Conservation (phyloP, 2,113 vertebrate genomes). For the Rhegmatorhina hoffmannsi region DNA sequence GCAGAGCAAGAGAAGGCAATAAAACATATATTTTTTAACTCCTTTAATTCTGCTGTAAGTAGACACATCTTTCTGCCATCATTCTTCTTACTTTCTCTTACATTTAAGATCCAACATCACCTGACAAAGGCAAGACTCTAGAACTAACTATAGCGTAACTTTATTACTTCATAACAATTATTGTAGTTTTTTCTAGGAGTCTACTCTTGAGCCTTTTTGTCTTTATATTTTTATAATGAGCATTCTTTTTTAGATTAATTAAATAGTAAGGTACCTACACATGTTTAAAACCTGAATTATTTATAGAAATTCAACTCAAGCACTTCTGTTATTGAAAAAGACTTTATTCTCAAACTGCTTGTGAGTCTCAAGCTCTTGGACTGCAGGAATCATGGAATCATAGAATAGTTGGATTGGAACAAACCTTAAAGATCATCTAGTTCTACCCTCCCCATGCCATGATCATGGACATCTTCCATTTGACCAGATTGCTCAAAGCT, state of each 20-base stretch:
- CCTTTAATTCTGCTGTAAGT: not conserved
- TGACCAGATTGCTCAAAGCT: not conserved
- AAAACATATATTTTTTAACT: not conserved
- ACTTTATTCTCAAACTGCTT: not conserved
- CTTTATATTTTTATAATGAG: not conserved
- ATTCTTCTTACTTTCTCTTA: not conserved
- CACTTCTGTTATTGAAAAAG: not conserved
- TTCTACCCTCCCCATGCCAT: accelerated
- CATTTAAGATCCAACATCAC: not conserved
- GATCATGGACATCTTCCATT: not conserved
- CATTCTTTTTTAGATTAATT: not conserved
- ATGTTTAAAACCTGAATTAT: not conserved
- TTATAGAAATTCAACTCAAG: not conserved
- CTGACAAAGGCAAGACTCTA: not conserved
- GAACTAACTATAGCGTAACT: not conserved
- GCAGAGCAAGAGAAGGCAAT: not conserved
- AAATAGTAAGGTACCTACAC: not conserved
- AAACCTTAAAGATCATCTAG: not conserved
- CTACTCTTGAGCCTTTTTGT: not conserved
- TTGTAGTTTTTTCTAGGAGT: not conserved
- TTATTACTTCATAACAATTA: not conserved
- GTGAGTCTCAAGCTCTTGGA: not conserved
- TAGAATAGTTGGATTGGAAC: not conserved
- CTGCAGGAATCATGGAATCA: not conserved
- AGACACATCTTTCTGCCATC: not conserved